These are phyloP conservation scores for Hemitrygon akajei DNA, from an alignment of 2,797 vertebrate species.

Conservation along the genomic window DNA sequence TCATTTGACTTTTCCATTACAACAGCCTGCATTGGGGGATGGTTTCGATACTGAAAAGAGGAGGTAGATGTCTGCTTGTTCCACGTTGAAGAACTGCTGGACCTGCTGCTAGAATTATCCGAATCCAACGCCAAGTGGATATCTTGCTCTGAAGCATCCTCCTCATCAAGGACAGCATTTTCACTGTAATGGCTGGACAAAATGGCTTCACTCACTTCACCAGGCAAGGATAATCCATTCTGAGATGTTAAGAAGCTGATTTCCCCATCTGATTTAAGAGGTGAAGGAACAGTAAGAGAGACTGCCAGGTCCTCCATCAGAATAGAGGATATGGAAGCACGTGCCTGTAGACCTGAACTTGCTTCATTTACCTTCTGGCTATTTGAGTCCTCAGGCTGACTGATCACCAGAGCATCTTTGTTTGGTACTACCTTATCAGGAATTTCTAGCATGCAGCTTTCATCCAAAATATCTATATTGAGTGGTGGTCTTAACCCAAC, in stretches of 20 bases:
- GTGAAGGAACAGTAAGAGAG: conserved; percentile 92
- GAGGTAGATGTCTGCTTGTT: conserved; percentile 51
- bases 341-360: not conserved
- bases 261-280: conserved; percentile 89
- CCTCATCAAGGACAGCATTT: conserved; percentile 79
- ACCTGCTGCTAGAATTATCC: conserved; percentile 81
- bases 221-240: conserved; percentile 44
- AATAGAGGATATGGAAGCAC: conserved; percentile 67
- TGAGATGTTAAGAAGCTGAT: conserved; percentile 84
- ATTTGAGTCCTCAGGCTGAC: conserved; percentile 43
- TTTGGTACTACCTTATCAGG: conserved; percentile 56
- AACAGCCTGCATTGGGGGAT: conserved; percentile 85
- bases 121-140: conserved; percentile 88
- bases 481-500: conserved; percentile 61
- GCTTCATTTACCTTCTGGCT: conserved; percentile 5
- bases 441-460: conserved; percentile 87
- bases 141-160: conserved; percentile 87
- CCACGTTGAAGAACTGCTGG: conserved; percentile 62
- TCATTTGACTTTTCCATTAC: conserved; percentile 95
- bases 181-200: conserved; percentile 83
- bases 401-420: conserved; percentile 49
- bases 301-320: conserved; percentile 88
- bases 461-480: conserved; percentile 82
- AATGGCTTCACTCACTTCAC: conserved; percentile 73
- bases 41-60: conserved; percentile 73